phyloP scores from a whole-genome alignment of 2,888 invertebrate genomes.

The Tetropium fuscum region DNA sequence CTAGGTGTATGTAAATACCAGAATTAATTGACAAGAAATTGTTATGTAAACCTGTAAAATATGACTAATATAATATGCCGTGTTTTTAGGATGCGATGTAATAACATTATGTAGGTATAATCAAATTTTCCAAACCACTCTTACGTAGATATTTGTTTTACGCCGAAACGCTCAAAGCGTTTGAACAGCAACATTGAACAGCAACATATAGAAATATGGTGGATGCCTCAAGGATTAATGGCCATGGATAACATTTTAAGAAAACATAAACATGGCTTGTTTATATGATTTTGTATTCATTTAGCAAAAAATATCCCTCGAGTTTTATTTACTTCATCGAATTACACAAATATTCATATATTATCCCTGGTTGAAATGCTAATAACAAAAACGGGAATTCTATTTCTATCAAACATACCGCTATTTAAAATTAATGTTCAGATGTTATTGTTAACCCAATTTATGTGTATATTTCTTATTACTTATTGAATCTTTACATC shows the following conservation, averaged over 20 bases:
- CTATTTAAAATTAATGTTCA: no score
- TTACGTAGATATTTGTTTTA: constrained; percentile 13
- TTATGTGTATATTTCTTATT: no score
- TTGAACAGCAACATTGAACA: constrained; percentile 14
- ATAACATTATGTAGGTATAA: constrained; percentile 22
- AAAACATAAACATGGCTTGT: constrained; percentile 15
- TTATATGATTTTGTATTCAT: no score
- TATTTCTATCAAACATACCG: no score
- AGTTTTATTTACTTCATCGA: no score
- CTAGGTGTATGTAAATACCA: no score
- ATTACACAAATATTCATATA: no score
- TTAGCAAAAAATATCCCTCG: no score
- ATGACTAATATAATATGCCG: constrained; percentile 17
- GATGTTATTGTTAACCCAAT: no score
- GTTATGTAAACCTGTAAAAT: constrained; percentile 18
- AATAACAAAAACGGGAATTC: no score
- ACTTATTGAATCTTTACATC: no score
- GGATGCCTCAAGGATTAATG: constrained; percentile 9
- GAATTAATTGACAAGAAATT: constrained; percentile 8
- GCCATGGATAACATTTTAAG: constrained; percentile 3
- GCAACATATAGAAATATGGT: background rate
- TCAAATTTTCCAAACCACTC: constrained; percentile 11
- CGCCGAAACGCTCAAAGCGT: constrained; percentile 6
- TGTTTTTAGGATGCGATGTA: constrained; percentile 11
- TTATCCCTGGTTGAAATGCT: no score